phyloP scores from a whole-genome alignment of 2,113 vertebrate genomes.

The Phoxinus phoxinus region DNA sequence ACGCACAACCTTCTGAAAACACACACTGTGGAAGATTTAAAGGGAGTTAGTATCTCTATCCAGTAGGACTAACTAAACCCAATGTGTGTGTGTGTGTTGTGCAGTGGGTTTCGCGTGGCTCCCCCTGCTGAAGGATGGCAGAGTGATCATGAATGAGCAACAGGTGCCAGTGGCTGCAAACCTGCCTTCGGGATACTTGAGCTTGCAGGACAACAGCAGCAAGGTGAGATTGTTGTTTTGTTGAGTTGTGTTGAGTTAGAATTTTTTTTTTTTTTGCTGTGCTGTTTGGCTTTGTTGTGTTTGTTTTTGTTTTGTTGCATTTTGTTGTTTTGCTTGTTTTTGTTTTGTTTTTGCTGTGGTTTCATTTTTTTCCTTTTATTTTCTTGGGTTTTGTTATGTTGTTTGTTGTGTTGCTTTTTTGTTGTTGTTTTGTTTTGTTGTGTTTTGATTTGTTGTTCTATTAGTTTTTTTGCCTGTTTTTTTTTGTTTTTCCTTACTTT shows the following conservation, averaged over 20 bases:
- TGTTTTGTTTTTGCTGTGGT: background rate
- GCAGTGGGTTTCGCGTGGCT: constrained; percentile 97
- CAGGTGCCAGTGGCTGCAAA: constrained; percentile 88
- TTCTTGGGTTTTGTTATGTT: background rate
- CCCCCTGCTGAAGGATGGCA: constrained; percentile 91
- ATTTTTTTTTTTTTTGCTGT: background rate
- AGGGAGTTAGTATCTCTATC: background rate
- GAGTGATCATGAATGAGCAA: constrained; percentile 90
- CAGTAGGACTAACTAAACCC: background rate
- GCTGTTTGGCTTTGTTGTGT: too few relatives aligned
- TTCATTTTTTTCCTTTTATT: background rate
- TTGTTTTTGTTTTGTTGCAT: background rate
- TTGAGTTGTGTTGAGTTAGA: too few relatives aligned
- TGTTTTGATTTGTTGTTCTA: too few relatives aligned
- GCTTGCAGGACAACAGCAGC: constrained; percentile 84
- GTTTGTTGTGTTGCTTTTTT: background rate
- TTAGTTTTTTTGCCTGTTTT: background rate
- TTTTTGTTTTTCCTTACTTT: too few relatives aligned
- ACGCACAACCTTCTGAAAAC: background rate
- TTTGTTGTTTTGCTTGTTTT: background rate
- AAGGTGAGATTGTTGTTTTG: constrained; percentile 77
- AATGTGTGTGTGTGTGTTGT: constrained; percentile 12
- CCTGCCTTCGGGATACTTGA: constrained; percentile 91
- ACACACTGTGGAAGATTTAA: background rate
- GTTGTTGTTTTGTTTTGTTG: background rate